Evolutionary conservation across 2,113 vertebrate species (phyloP), one percentile per base, ranked within the genome.

Genomic region (pig (Sus scrofa)): DNA sequence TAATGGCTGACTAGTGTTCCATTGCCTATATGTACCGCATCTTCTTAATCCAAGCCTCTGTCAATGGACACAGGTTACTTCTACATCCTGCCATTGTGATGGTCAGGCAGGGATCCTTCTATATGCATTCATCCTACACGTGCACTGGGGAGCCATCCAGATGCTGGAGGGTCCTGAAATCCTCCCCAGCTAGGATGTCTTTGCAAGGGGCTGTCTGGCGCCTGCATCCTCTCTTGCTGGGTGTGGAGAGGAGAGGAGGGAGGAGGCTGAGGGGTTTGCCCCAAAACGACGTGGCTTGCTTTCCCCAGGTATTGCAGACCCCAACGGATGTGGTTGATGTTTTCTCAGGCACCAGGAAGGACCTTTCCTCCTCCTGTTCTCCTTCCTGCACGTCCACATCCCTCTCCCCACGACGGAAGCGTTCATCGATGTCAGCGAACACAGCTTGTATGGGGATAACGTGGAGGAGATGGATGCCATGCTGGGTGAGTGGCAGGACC

Each of bases 381-480:
- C 99, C 1, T 93, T 99, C 91, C 98, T 98, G 22, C 99, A 99
- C 2, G 90, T 99, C 18, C 99, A 99, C 94, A 93, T 89, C 0
- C 99, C 99, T 0, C 98, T 98, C 54, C 98, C 99, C 94, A 98
- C 92, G 18, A 98, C 97, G 0, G 97, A 98, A 2, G 88, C 94
- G 8, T 99, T 99, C 84, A 93, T 97, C 0, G 99, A 99, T 27
- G 98, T 97, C 90, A 99, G 99, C 96, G 97, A 86, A 62, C 98
- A 99, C 19, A 99, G 99, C 32, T 71, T 97, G 65, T 99, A 99
- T 10, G 99, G 99, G 7, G 99, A 99, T 95, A 99, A 99, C 26
- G 81, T 99, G 7, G 98, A 99, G 87, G 99, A 99, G 95, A 60
- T 98, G 97, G 99, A 99, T 98, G 98, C 98, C 98, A 98, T 99